Conservation (phyloP, 2,888 invertebrate species). For the Cephus pygmeus region DNA sequence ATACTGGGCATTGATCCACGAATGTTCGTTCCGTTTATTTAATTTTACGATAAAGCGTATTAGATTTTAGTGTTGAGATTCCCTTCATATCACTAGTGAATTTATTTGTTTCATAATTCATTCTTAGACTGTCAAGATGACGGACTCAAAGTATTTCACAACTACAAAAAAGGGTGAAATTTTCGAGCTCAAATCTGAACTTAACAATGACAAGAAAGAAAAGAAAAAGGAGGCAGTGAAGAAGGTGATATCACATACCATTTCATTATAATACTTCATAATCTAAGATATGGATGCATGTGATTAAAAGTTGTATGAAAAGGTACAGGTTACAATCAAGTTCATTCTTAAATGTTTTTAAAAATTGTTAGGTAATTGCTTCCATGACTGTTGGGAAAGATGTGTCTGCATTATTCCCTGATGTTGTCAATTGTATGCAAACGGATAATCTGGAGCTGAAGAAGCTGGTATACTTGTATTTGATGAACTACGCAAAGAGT, state of each 20-base stretch:
- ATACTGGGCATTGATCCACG: constrained; percentile 1
- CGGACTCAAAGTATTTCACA: constrained; percentile 99
- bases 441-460: constrained; percentile 99
- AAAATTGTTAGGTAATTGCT: constrained; percentile 85
- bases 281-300: not conserved
- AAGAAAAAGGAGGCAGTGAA: constrained; percentile 99
- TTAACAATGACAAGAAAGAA: constrained; percentile 99
- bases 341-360: constrained; percentile 4
- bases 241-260: constrained; percentile 75
- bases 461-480: constrained; percentile 96
- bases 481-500: constrained; percentile 99
- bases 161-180: constrained; percentile 99
- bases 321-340: not conserved
- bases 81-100: not conserved
- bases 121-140: constrained; percentile 74
- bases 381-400: constrained; percentile 99
- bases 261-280: constrained; percentile 26
- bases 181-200: constrained; percentile 97
- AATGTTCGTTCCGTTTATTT: not conserved
- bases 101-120: not conserved
- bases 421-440: constrained; percentile 99
- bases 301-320: not conserved
- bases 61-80: not conserved
- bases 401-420: constrained; percentile 97
- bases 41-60: not conserved